A percentile compares a stretch with the other conserved stretches of the same genome.
Conservation (phyloP, 2,888 invertebrate species). For the Azorinus chamasolen region DNA sequence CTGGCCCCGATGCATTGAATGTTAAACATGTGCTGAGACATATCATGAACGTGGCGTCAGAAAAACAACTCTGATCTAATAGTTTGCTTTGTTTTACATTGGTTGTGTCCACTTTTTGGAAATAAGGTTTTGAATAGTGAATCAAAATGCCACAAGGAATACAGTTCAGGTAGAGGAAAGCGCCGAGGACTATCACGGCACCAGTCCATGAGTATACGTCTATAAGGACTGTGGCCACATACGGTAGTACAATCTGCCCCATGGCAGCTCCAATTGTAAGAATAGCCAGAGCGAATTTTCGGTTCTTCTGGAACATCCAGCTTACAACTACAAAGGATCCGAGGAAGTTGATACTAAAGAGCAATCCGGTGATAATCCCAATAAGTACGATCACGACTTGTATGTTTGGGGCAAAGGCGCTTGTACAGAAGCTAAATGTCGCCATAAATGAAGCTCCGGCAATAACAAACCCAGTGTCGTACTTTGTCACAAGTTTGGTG, state of each 20-base stretch:
- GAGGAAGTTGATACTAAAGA: slow-evolving; percentile 25
- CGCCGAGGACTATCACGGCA: slow-evolving; percentile 32
- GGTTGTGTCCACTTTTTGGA: too few relatives aligned
- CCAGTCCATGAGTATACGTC: slow-evolving; percentile 45
- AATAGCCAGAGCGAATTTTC: slow-evolving; percentile 44
- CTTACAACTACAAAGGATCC: slow-evolving; percentile 20
- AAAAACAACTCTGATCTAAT: too few relatives aligned
- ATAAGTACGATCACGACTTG: slow-evolving; percentile 31
- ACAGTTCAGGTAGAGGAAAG: slow-evolving; percentile 26
- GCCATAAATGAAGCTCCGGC: slow-evolving; percentile 24
- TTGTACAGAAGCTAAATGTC: slow-evolving; percentile 5
- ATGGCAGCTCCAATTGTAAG: slow-evolving; percentile 31
- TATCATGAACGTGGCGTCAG: too few relatives aligned
- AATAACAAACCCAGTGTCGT: slow-evolving; percentile 27
- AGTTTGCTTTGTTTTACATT: too few relatives aligned
- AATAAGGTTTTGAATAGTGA: too few relatives aligned
- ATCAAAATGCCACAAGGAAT: slow-evolving; percentile 45
- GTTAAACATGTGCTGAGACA: too few relatives aligned
- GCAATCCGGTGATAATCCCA: slow-evolving; percentile 33
- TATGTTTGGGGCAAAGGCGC: slow-evolving; percentile 27
- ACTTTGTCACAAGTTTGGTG: slow-evolving; percentile 23
- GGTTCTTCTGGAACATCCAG: slow-evolving; percentile 33
- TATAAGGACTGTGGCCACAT: slow-evolving; percentile 38
- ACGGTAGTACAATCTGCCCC: slow-evolving; percentile 43
- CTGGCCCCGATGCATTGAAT: slow-evolving; percentile 11